Evolutionary conservation across 2,888 invertebrate species (phyloP).

Genomic region (Netelia inedita): DNA sequence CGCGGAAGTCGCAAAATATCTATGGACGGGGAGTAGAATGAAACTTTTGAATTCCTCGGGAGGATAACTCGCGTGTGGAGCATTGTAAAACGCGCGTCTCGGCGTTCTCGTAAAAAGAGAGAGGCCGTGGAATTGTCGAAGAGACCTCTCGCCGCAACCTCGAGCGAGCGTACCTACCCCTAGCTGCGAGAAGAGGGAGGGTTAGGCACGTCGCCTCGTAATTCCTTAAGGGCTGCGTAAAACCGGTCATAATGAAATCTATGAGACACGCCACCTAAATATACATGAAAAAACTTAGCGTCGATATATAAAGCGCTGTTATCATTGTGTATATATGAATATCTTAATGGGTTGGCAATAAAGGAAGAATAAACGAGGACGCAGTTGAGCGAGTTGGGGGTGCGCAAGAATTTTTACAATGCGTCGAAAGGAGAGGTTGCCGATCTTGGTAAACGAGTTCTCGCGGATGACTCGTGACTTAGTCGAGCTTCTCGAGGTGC

Average conservation of each 20-base stretch:
- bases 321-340: constrained; percentile 24
- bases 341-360: constrained; percentile 40
- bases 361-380: constrained; percentile 38
- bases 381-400: background rate
- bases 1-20: constrained; percentile 5
- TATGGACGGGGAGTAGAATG: constrained; percentile 12
- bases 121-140: constrained; percentile 4
- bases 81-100: constrained; percentile 41
- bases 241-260: constrained; percentile 55
- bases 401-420: constrained; percentile 34
- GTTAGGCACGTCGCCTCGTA: constrained; percentile 40
- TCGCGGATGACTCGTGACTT: constrained; percentile 13
- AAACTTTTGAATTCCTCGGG: constrained; percentile 40
- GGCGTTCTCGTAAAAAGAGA: constrained; percentile 49
- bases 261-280: constrained; percentile 41
- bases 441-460: constrained; percentile 33
- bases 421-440: background rate
- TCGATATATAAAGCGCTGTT: background rate
- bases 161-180: background rate
- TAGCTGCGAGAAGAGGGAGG: background rate
- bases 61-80: constrained; percentile 34
- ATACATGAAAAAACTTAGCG: constrained; percentile 23
- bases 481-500: constrained; percentile 16
- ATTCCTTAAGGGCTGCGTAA: constrained; percentile 51
- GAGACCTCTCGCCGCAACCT: background rate